Evolutionary conservation across 2,797 vertebrate genomes (phyloP).

Genomic region (Prunella strophiata): DNA sequence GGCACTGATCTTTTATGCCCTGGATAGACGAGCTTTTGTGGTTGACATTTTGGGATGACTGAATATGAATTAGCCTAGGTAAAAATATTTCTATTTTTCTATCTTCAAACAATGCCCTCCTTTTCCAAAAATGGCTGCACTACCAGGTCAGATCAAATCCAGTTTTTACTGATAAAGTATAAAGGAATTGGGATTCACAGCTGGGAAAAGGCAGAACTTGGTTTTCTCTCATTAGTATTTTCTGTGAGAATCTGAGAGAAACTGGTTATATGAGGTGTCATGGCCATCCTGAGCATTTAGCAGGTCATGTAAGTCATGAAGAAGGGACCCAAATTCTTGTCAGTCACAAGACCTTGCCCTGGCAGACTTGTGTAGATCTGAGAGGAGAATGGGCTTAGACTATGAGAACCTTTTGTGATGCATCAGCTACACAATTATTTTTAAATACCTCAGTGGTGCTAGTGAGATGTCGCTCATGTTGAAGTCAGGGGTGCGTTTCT

Average conservation of each 20-base stretch:
- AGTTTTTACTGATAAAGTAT: neutral
- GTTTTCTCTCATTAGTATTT: neutral
- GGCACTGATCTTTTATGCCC: conserved; percentile 48
- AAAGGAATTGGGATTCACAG: neutral
- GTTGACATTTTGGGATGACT: conserved; percentile 55
- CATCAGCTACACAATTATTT: neutral
- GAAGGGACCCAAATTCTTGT: neutral
- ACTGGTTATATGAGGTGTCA: neutral
- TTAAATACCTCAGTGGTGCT: neutral
- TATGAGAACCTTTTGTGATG: neutral
- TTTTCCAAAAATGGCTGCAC: conserved; percentile 22
- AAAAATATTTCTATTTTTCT: conserved; percentile 38
- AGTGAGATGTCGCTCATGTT: neutral
- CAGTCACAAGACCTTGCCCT: neutral
- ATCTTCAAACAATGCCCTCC: conserved; percentile 22
- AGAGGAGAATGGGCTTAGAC: neutral
- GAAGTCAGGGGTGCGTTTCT: neutral
- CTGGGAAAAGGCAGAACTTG: neutral
- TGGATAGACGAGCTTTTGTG: neutral
- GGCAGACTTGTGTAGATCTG: neutral
- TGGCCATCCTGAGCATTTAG: neutral
- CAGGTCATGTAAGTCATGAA: neutral
- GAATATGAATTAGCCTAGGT: conserved; percentile 51
- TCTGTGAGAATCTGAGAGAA: neutral
- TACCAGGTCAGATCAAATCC: neutral